Base-by-base conservation (phyloP, 2,888 invertebrate species). In the Geotrupes spiniger region DNA sequence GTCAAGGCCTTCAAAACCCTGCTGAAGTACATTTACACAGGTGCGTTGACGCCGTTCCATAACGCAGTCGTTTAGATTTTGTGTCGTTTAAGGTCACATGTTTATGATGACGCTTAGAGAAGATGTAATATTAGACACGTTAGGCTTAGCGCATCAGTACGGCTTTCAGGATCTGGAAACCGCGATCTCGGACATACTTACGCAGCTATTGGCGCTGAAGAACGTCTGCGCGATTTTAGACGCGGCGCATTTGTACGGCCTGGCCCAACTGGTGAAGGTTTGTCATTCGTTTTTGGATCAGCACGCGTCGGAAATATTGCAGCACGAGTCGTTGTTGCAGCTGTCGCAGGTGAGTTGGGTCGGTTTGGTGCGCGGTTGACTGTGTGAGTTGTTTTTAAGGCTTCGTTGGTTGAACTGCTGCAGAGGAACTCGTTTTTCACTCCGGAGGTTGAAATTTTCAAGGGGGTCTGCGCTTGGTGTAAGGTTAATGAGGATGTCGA, bases 221-320 rank as follows among this genome's bases (percentile, higher is more conserved):
- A 99, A 97, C 74, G 92, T 96, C 0, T 97, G 96, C 73, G 82
- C 89, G n/a, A 91, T 99, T 60, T 85, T 94, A 60, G 96, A 97
- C 69, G 89, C 94, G 1, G 94, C 97, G 9, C 82, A 88, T 73
- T 70, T 86, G 26, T 86, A 85, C 56, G 83, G 84, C 14, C 71
- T 86, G 53, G 78, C 82, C 15, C 80, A 81, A 8, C 67, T 86
- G 40, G 81, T 82, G 62, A 79, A 85, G 69, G 91, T 92, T 47
- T 97, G 97, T 71, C 86, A 89, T 64, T 84, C 85, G 60, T 98
- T 88, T 72, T 85, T 96, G 74, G 98, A 99, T 72, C 83, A 83
- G 56, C 87, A 96, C 73, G 96, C 98, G 0, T 73, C 77, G 0
- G 89, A 92, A 42, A 83, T 98, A 29, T 79, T 99, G 36, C 78